Percentiles rank a stretch among this genome's conserved stretches.
Conservation (phyloP, 2,888 invertebrate species). For the Myathropa florea region DNA sequence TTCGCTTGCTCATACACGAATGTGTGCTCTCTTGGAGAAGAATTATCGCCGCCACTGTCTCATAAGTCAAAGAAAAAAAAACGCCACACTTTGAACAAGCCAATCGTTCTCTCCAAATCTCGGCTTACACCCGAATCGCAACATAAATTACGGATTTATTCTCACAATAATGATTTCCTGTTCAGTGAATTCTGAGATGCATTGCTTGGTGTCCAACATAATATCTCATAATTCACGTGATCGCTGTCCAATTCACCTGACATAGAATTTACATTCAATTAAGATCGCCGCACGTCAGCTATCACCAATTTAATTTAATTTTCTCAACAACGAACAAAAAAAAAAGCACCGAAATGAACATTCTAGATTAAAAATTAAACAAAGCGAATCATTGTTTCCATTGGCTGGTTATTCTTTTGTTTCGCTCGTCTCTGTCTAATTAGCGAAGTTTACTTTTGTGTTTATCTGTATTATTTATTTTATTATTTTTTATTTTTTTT, state of each 20-base stretch:
- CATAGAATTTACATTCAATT: not conserved
- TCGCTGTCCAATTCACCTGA: conserved; percentile 33
- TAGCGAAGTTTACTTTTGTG: conserved; percentile 44
- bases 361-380: conserved; percentile 61
- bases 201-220: not conserved
- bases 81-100: too few relatives aligned
- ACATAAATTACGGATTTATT: not conserved
- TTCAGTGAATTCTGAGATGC: conserved; percentile 38
- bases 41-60: not conserved
- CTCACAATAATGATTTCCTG: conserved; percentile 56
- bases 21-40: not conserved
- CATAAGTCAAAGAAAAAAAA: not conserved
- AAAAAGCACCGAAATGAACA: conserved; percentile 5
- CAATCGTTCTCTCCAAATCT: too few relatives aligned
- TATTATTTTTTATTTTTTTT: conserved; percentile 1
- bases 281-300: conserved; percentile 35
- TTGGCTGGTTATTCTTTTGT: conserved; percentile 40
- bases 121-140: not conserved
- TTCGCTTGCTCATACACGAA: not conserved
- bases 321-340: not conserved
- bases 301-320: conserved; percentile 27
- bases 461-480: conserved; percentile 3
- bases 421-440: conserved; percentile 23
- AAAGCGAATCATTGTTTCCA: conserved; percentile 64
- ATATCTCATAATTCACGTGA: conserved; percentile 24